phyloP scores from a whole-genome alignment of 1,140 invertebrate species.

The Calephelis virginiensis region DNA sequence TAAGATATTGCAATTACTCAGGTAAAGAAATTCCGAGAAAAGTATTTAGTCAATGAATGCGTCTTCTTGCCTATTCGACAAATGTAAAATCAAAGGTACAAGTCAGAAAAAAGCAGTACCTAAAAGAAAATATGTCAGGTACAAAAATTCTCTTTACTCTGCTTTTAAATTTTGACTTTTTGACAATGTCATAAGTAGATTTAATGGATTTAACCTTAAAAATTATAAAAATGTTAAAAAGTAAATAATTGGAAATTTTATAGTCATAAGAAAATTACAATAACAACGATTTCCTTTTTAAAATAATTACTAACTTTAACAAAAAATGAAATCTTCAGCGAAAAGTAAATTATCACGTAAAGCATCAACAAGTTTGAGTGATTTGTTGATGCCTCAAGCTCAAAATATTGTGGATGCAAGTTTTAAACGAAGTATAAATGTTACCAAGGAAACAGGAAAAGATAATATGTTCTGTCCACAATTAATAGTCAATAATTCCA shows the following conservation, averaged over 20 bases:
- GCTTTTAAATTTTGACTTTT: not conserved
- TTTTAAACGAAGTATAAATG: not conserved
- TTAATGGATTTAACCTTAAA: not conserved
- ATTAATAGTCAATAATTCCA: slow-evolving; percentile 1
- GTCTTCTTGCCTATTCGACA: too few relatives aligned
- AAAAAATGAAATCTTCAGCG: not conserved
- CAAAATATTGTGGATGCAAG: not conserved
- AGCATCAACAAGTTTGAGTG: slow-evolving; percentile 7
- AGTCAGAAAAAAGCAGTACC: too few relatives aligned
- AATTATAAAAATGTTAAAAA: slow-evolving; percentile 15
- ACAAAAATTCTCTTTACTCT: not conserved
- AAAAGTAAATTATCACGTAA: not conserved
- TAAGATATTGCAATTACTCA: too few relatives aligned
- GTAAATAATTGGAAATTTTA: not conserved
- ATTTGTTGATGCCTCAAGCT: not conserved
- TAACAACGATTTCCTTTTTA: not conserved
- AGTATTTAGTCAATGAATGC: too few relatives aligned
- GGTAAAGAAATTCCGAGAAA: too few relatives aligned
- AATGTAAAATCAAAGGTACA: too few relatives aligned
- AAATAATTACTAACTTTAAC: not conserved
- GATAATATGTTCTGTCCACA: not conserved
- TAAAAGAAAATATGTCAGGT: too few relatives aligned
- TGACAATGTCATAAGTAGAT: not conserved
- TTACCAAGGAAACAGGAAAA: not conserved
- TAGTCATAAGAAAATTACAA: not conserved